Evolutionary conservation across 1,140 invertebrate species (phyloP).

Genomic region (Pseudomyrmex pallidus): DNA sequence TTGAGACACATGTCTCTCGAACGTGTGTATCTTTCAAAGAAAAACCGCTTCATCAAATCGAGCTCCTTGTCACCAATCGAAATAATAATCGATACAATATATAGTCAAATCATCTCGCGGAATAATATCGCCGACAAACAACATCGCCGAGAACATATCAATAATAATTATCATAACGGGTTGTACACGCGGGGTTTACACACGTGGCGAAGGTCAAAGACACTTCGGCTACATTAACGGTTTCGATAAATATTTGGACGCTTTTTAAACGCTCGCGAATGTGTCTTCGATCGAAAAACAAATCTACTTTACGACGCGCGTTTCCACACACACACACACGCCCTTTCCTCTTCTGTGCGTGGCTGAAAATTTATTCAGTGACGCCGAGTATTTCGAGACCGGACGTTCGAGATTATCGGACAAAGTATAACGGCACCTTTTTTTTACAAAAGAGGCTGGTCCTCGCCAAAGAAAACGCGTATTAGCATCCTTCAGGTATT

Average conservation of each 20-base stretch:
- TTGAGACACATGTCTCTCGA: neutral
- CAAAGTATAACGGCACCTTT: slow-evolving; percentile 55
- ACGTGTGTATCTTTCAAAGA: neutral
- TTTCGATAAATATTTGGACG: neutral
- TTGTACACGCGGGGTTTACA: neutral
- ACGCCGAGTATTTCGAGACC: neutral
- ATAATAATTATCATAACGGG: slow-evolving; percentile 65
- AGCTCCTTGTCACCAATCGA: no score
- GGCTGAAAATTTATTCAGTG: neutral
- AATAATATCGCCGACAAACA: neutral
- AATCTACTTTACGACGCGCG: neutral
- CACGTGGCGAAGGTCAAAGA: neutral
- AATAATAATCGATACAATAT: neutral
- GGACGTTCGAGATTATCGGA: slow-evolving; percentile 8
- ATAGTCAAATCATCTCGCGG: neutral
- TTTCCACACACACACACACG: neutral
- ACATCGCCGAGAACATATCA: slow-evolving; percentile 43
- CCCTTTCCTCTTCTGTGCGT: neutral
- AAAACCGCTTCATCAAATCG: no score
- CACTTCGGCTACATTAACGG: neutral
- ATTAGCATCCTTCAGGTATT: slow-evolving; percentile 48
- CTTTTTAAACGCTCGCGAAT: neutral
- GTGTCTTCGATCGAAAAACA: neutral
- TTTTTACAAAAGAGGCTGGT: slow-evolving; percentile 2
- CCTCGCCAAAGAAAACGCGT: neutral